Evolutionary conservation across 2,113 vertebrate genomes (phyloP).

Genomic region (Bubo bubo): DNA sequence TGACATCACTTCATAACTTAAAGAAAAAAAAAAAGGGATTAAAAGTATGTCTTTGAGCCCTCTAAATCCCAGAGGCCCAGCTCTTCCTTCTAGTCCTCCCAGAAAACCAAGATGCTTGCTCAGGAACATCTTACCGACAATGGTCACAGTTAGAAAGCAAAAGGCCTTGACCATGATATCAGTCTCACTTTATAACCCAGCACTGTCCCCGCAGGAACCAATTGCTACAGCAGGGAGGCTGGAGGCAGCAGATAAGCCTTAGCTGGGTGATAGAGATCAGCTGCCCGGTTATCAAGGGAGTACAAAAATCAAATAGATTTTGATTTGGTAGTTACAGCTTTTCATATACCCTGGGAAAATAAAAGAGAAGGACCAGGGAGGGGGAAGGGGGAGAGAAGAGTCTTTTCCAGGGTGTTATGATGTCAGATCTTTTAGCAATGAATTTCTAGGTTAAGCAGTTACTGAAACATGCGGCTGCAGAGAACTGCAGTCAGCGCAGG

Average conservation of each 20-base stretch:
- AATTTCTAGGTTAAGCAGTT: slow-evolving; percentile 53
- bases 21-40: background rate
- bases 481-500: slow-evolving; percentile 1
- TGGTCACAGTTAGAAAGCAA: background rate
- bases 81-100: background rate
- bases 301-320: slow-evolving; percentile 71
- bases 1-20: background rate
- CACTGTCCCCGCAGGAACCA: background rate
- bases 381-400: background rate
- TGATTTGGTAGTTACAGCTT: slow-evolving; percentile 61
- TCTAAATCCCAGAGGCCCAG: background rate
- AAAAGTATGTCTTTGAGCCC: slow-evolving; percentile 24
- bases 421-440: slow-evolving; percentile 46
- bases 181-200: slow-evolving; percentile 44
- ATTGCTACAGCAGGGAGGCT: slow-evolving; percentile 46
- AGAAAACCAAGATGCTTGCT: background rate
- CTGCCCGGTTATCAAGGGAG: slow-evolving; percentile 64
- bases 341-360: slow-evolving; percentile 54
- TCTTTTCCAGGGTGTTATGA: slow-evolving; percentile 25
- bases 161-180: background rate
- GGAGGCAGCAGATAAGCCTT: slow-evolving; percentile 69
- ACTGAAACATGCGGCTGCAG: background rate
- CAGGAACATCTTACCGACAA: background rate
- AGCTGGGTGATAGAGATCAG: slow-evolving; percentile 64
- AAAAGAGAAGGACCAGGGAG: slow-evolving; percentile 1